Conservation (phyloP, 2,113 vertebrate genomes). For the Salvator merianae region DNA sequence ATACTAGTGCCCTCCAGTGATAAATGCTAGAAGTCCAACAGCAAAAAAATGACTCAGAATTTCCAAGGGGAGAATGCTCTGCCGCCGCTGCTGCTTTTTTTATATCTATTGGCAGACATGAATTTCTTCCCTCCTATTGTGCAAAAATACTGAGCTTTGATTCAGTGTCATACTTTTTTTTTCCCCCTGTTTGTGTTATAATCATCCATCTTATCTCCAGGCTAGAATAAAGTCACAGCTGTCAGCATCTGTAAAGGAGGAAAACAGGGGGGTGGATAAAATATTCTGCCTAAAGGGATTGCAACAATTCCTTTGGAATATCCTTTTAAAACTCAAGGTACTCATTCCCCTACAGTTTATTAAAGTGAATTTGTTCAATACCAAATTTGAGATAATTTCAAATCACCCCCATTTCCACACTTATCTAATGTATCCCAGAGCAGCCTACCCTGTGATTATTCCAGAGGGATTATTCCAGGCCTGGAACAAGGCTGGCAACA, state of each 20-base stretch:
- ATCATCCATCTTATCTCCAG: conserved; percentile 12
- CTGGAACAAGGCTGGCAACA: too few species aligned
- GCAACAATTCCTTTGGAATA: background rate
- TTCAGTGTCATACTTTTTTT: background rate
- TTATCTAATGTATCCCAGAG: too few species aligned
- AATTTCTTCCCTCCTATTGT: background rate
- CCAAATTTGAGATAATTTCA: too few species aligned
- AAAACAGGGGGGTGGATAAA: background rate
- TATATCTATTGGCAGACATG: background rate
- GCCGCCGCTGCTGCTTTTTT: background rate
- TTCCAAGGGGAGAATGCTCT: background rate
- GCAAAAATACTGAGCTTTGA: background rate
- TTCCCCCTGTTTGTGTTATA: background rate
- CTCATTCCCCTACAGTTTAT: too few species aligned
- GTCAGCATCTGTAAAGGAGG: background rate
- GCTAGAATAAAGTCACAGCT: conserved; percentile 1
- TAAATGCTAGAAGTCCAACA: conserved; percentile 36
- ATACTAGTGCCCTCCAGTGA: conserved; percentile 60
- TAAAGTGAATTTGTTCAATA: too few species aligned
- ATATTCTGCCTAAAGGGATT: background rate
- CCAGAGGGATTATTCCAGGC: too few species aligned
- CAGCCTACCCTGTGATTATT: too few species aligned
- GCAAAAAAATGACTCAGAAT: background rate
- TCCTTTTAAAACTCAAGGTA: background rate
- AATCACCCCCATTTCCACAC: too few species aligned